phyloP scores from a whole-genome alignment of 2,797 vertebrate genomes.

The Sebastes matsubarae region DNA sequence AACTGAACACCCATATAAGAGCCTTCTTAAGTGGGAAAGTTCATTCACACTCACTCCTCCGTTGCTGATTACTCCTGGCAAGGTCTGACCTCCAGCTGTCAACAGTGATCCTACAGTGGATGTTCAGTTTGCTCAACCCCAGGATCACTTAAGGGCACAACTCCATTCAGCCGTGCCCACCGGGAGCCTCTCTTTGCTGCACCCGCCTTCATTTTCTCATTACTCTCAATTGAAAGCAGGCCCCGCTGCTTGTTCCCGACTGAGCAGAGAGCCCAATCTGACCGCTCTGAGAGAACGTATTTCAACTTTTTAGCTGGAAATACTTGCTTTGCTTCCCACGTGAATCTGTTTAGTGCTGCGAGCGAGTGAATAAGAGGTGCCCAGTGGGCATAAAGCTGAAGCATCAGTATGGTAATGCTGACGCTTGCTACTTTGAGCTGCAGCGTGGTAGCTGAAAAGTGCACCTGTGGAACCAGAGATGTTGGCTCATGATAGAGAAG shows the following conservation, averaged over 20 bases:
- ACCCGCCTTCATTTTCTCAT: conserved; percentile 52
- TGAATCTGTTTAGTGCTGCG: conserved; percentile 22
- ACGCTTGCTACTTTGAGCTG: not conserved
- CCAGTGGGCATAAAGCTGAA: conserved; percentile 11
- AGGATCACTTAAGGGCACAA: conserved; percentile 44
- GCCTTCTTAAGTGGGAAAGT: conserved; percentile 20
- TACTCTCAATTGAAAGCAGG: conserved; percentile 38
- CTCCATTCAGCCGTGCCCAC: conserved; percentile 37
- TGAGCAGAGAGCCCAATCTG: not conserved
- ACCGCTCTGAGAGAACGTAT: not conserved
- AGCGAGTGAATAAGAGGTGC: conserved; percentile 35
- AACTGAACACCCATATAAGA: conserved; percentile 17
- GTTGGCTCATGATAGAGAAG: not conserved
- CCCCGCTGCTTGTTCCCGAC: conserved; percentile 24
- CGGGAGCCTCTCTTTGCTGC: conserved; percentile 30
- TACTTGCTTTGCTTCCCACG: conserved; percentile 10
- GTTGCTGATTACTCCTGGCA: conserved; percentile 48
- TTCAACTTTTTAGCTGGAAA: conserved; percentile 29
- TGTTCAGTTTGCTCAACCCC: conserved; percentile 59
- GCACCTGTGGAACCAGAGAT: conserved; percentile 10
- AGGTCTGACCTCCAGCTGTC: conserved; percentile 67
- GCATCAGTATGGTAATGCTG: conserved; percentile 23
- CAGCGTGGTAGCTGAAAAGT: not conserved
- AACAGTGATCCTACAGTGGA: conserved; percentile 41
- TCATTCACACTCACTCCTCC: conserved; percentile 32